phyloP scores from a whole-genome alignment of 2,888 invertebrate genomes.

The Platynereis dumerilii region DNA sequence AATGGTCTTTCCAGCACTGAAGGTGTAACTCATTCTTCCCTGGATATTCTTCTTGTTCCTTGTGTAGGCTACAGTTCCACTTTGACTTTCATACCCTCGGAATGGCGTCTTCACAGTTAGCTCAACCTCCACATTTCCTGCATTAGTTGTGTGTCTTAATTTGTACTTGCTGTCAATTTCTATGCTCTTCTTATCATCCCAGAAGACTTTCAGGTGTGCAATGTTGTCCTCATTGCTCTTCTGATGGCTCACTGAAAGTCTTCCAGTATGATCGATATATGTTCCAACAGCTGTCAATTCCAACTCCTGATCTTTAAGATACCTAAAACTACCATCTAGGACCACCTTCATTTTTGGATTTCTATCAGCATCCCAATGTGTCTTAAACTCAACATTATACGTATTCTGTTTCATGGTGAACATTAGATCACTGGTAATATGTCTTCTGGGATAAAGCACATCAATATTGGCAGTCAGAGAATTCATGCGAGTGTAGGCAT shows the following conservation, averaged over 20 bases:
- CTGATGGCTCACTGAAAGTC: neutral
- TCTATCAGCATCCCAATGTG: neutral
- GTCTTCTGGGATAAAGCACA: neutral
- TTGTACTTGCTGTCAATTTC: conserved; percentile 1
- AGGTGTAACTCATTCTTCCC: neutral
- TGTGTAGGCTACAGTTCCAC: neutral
- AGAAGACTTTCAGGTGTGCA: neutral
- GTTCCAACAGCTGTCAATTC: neutral
- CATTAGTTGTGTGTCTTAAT: neutral
- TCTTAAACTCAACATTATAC: neutral
- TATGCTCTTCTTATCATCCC: conserved; percentile 4
- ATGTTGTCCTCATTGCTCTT: neutral
- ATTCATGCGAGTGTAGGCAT: neutral
- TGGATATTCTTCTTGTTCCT: neutral
- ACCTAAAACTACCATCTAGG: neutral
- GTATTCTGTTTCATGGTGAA: neutral
- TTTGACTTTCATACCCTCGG: neutral
- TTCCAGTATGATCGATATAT: neutral
- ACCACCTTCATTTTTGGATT: neutral
- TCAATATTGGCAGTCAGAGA: neutral
- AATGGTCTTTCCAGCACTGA: neutral
- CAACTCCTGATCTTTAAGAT: neutral
- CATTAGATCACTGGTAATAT: neutral
- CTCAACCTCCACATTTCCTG: neutral
- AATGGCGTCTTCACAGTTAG: neutral